phyloP scores from a whole-genome alignment of 1,140 invertebrate species.

The Riptortus pedestris region DNA sequence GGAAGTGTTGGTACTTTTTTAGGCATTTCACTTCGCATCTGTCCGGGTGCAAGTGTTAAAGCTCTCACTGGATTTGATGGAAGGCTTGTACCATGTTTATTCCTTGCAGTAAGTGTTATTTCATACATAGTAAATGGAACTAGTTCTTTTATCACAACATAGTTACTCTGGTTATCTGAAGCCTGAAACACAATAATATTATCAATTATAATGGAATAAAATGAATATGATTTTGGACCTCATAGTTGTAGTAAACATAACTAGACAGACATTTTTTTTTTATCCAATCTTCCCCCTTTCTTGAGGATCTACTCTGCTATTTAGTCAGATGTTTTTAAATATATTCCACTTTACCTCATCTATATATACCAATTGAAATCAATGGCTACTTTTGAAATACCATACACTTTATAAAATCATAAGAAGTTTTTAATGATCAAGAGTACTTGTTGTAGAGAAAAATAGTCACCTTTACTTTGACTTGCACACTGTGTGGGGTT shows the following conservation, averaged over 20 bases:
- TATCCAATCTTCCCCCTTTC: too few relatives aligned
- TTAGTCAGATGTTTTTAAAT: too few relatives aligned
- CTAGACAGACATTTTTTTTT: too few relatives aligned
- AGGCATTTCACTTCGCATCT: slow-evolving; percentile 40
- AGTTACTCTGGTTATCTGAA: slow-evolving; percentile 42
- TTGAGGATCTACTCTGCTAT: too few relatives aligned
- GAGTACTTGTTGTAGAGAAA: too few relatives aligned
- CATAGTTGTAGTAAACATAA: too few relatives aligned
- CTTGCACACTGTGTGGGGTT: slow-evolving; percentile 33
- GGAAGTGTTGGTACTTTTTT: slow-evolving; percentile 50
- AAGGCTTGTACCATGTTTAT: slow-evolving; percentile 60
- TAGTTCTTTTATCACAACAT: slow-evolving; percentile 47
- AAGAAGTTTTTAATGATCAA: too few relatives aligned
- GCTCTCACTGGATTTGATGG: slow-evolving; percentile 58
- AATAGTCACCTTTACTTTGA: slow-evolving; percentile 35
- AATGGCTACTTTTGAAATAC: too few relatives aligned
- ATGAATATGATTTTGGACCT: neutral
- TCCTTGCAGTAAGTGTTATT: slow-evolving; percentile 56
- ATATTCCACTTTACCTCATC: too few relatives aligned
- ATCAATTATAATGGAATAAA: neutral
- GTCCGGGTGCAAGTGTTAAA: slow-evolving; percentile 51
- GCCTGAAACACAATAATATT: slow-evolving; percentile 38
- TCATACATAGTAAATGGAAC: slow-evolving; percentile 72
- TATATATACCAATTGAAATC: too few relatives aligned
- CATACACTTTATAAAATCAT: too few relatives aligned